Evolutionary conservation across 2,113 vertebrate genomes (phyloP), one percentile per base, ranked within the genome.

Genomic region (Sprattus sprattus): DNA sequence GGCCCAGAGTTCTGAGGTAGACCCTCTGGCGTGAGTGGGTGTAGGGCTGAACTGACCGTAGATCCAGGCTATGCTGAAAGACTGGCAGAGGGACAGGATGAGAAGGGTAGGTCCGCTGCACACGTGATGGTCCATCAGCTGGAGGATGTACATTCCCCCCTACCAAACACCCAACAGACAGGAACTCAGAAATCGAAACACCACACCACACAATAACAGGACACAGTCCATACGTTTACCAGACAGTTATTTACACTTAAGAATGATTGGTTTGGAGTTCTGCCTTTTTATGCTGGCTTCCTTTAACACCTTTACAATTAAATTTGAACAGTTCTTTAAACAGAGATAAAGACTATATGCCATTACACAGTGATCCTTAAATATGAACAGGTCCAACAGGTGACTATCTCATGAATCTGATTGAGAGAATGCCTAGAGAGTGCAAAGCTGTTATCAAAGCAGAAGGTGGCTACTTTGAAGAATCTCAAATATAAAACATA

Each of bases 141-240:
- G 92, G n/a, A 94, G 92, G 25, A 94, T 83, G 82, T 94, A 94
- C 22, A 93, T 88, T 8, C 93, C 92, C 60, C 93, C 93, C 93
- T 93, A 39, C 39, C 39, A 39, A 67, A 60, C 44, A 8, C 39
- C 52, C 78, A 15, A 75, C 11, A 82, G 22, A 25, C 39, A 39
- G 39, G 39, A 39, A 39, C 39, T 39, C 39, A 39, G 39, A 39
- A 39, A 39, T 39, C 39, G 39, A 39, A 39, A 39, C 1, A 39
- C 45, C 49, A 49, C 45, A 18, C 16, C 75, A 80, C 39, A 39
- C 1, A 44, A 25, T 7, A 45, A 45, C 20, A 15, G n/a, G 2
- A 83, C 2, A 49, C 28, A 20, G 9, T 83, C 18, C 57, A 81
- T 4, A n/a, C 9, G 18, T 81, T n/a, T 22, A 2, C 47, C n/a